Conservation (phyloP, 2,888 invertebrate species). For the Melanargia galathea region DNA sequence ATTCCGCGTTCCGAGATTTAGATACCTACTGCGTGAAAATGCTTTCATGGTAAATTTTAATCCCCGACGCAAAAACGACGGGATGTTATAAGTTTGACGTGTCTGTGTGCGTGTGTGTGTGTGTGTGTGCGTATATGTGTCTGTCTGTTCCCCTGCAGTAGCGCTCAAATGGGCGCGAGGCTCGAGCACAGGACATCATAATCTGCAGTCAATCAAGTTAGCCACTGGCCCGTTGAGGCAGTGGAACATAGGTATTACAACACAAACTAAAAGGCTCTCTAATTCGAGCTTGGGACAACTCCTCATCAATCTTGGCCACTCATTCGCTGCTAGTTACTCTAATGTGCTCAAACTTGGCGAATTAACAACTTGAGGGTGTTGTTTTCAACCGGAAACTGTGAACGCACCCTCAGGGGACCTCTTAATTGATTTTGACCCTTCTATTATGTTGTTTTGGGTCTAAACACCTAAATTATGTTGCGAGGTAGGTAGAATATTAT, state of each 20-base stretch:
- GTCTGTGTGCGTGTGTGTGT: no score
- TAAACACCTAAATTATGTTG: background rate
- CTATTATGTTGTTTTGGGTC: slow-evolving; percentile 22
- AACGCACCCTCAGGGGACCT: slow-evolving; percentile 21
- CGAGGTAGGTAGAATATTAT: background rate
- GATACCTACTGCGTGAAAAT: slow-evolving; percentile 30
- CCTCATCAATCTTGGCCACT: slow-evolving; percentile 18
- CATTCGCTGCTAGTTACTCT: slow-evolving; percentile 18
- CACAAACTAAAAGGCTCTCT: background rate
- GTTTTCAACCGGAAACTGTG: slow-evolving; percentile 28
- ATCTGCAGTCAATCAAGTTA: no score
- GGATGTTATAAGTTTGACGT: no score
- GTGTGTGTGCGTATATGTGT: no score
- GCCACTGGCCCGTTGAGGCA: no score
- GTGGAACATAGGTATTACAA: no score
- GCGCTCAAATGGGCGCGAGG: no score
- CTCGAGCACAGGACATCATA: no score
- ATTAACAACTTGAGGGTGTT: slow-evolving; percentile 29
- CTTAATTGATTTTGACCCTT: slow-evolving; percentile 29
- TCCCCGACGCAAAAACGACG: no score
- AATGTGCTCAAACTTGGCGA: slow-evolving; percentile 21
- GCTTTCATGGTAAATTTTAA: slow-evolving; percentile 28
- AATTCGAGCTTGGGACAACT: slow-evolving; percentile 1
- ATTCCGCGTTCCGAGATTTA: slow-evolving; percentile 43
- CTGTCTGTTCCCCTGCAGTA: no score